Percentiles rank a stretch among this genome's conserved stretches.
Conservation (phyloP, 2,888 invertebrate genomes). For the Palloptera scutellata region DNA sequence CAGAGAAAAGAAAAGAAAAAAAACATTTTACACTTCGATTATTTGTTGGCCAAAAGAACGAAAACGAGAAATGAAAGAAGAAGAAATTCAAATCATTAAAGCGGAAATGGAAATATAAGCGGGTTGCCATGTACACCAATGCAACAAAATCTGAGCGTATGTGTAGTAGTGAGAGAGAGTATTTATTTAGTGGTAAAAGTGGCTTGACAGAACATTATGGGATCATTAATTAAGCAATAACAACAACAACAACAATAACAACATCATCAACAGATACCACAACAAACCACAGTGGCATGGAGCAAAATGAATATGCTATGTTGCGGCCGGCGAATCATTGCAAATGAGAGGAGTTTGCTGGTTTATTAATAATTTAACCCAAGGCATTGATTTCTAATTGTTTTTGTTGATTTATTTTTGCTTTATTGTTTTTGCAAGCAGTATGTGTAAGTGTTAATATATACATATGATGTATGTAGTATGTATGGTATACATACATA, state of each 20-base stretch:
- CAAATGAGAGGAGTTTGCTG: constrained; percentile 15
- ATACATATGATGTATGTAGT: background rate
- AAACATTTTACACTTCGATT: constrained; percentile 21
- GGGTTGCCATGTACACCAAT: constrained; percentile 19
- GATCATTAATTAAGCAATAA: constrained; percentile 40
- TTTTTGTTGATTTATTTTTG: background rate
- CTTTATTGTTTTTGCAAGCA: background rate
- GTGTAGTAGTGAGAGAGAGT: background rate
- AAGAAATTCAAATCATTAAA: constrained; percentile 23
- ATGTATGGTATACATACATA: too few species aligned
- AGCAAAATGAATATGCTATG: constrained; percentile 32
- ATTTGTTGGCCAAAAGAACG: background rate
- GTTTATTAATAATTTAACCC: constrained; percentile 46
- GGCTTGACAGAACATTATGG: constrained; percentile 39
- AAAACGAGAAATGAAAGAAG: background rate
- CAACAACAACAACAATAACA: too few species aligned
- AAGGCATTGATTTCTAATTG: constrained; percentile 20
- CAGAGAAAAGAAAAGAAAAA: too few species aligned
- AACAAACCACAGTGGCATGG: constrained; percentile 18
- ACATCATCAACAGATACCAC: too few species aligned
- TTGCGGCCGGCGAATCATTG: background rate
- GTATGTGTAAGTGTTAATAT: constrained; percentile 2
- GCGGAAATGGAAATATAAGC: constrained; percentile 23
- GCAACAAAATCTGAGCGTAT: background rate
- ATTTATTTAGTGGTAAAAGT: background rate